These are phyloP conservation scores for Drosophila cracens DNA, from an alignment of 2,888 invertebrate genomes.

Conservation along the genomic window DNA sequence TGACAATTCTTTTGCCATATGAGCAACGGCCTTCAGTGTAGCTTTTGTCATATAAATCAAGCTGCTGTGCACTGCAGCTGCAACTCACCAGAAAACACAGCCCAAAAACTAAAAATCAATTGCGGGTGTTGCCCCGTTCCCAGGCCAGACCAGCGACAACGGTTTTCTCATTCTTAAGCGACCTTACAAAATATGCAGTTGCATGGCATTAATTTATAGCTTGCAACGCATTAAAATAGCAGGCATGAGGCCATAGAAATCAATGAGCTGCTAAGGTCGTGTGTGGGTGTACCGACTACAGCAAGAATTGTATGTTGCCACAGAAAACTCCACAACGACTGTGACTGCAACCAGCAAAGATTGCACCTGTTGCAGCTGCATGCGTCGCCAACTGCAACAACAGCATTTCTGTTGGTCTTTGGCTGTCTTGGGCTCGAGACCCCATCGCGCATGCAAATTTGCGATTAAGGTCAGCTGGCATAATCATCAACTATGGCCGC, in stretches of 20 bases:
- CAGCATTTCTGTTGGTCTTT: slow-evolving; percentile 28
- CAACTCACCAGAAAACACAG: slow-evolving; percentile 20
- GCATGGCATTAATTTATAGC: slow-evolving; percentile 64
- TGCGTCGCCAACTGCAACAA: slow-evolving; percentile 18
- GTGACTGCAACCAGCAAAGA: slow-evolving; percentile 9
- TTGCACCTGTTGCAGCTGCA: slow-evolving; percentile 53
- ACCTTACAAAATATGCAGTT: slow-evolving; percentile 78
- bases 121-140: slow-evolving; percentile 73
- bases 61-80: slow-evolving; percentile 39
- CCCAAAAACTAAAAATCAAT: slow-evolving; percentile 33
- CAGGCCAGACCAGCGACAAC: slow-evolving; percentile 44
- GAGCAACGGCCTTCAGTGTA: slow-evolving; percentile 72
- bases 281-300: slow-evolving; percentile 64
- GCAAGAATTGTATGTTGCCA: slow-evolving; percentile 25
- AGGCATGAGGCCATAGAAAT: slow-evolving; percentile 59
- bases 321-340: slow-evolving; percentile 18
- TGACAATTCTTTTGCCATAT: slow-evolving; percentile 75
- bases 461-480: slow-evolving; percentile 79
- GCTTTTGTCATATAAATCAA: slow-evolving; percentile 74
- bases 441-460: slow-evolving; percentile 74
- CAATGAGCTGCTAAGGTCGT: slow-evolving; percentile 69
- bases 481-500: slow-evolving; percentile 63
- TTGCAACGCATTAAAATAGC: slow-evolving; percentile 49
- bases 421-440: slow-evolving; percentile 29
- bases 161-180: slow-evolving; percentile 45